Conservation (phyloP, 2,113 vertebrate genomes). For the Porphyrio hochstetteri region DNA sequence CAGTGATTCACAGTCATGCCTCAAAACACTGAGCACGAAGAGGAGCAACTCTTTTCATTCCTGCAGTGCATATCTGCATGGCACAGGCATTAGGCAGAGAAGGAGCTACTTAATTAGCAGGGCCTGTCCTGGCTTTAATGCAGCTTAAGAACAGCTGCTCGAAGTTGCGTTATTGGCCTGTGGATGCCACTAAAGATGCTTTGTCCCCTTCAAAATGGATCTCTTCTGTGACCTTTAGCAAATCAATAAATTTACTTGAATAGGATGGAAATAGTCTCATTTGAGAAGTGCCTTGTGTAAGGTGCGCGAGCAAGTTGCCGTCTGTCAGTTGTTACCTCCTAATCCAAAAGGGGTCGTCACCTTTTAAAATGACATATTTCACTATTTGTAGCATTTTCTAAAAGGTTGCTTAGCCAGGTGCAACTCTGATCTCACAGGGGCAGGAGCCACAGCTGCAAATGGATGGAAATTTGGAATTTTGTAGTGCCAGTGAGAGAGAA, state of each 20-base stretch:
- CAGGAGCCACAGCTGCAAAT: constrained; percentile 23
- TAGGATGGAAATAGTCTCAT: neutral
- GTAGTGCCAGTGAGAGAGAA: neutral
- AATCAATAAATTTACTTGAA: constrained; percentile 15
- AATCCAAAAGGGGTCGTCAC: neutral
- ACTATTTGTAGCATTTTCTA: constrained; percentile 14
- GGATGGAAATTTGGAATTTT: neutral
- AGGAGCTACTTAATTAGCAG: neutral
- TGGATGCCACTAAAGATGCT: neutral
- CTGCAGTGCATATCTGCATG: neutral
- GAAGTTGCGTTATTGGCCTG: neutral
- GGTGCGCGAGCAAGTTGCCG: neutral
- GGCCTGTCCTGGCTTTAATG: constrained; percentile 7
- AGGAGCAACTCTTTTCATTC: neutral
- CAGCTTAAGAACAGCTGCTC: constrained; percentile 25
- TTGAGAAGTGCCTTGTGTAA: neutral
- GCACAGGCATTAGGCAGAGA: neutral
- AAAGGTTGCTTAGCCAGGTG: constrained; percentile 48
- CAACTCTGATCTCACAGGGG: neutral
- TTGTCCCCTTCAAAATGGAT: neutral
- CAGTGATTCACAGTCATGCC: neutral
- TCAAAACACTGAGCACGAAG: neutral
- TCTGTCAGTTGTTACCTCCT: neutral
- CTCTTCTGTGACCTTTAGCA: neutral
- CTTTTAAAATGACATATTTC: constrained; percentile 20